A percentile compares a stretch with the other conserved stretches of the same genome.
These are phyloP conservation scores for Crossoptilon crossoptilon DNA, from an alignment of 2,797 vertebrate genomes.

Conservation along the genomic window DNA sequence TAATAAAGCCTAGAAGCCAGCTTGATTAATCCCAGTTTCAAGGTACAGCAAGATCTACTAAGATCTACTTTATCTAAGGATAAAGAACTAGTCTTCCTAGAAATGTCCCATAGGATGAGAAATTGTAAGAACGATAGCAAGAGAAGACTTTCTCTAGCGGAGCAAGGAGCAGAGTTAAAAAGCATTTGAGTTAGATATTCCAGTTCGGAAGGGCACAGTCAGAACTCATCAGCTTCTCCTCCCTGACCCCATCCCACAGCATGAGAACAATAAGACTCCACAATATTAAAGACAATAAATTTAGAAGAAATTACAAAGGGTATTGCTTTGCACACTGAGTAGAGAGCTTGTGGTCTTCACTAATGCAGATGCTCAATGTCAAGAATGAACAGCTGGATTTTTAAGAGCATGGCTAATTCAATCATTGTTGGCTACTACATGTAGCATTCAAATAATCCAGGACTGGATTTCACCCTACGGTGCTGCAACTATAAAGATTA, in stretches of 20 bases:
- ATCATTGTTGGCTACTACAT: neutral
- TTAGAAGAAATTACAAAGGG: constrained; percentile 12
- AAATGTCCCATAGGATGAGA: neutral
- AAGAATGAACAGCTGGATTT: neutral
- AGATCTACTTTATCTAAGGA: neutral
- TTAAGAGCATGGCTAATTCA: neutral
- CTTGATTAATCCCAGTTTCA: neutral
- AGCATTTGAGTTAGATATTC: neutral
- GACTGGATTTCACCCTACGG: neutral
- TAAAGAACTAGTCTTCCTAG: neutral
- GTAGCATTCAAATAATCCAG: neutral
- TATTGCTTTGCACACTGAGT: neutral
- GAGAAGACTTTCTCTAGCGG: neutral
- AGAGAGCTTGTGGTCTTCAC: neutral
- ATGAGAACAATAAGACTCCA: neutral
- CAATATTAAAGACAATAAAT: neutral
- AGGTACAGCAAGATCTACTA: neutral
- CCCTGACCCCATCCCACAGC: neutral
- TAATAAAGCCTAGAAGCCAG: neutral
- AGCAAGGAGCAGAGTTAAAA: neutral
- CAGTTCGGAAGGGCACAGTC: neutral
- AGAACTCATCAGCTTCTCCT: neutral
- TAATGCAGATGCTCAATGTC: neutral
- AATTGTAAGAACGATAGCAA: neutral
- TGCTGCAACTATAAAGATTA: neutral